phyloP scores from a whole-genome alignment of 2,888 invertebrate genomes.

The Acrobasis suavella region DNA sequence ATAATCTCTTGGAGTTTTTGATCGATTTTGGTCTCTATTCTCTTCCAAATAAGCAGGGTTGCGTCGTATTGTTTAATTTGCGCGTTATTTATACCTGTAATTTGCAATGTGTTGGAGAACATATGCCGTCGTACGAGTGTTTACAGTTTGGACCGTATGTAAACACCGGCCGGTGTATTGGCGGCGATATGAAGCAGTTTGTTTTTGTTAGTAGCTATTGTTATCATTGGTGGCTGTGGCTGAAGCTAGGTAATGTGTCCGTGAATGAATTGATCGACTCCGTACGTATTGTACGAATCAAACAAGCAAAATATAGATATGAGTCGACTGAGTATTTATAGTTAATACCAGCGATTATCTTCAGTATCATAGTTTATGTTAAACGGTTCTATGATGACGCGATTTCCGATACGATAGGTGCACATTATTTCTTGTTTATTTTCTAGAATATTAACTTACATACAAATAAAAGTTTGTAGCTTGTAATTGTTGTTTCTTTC shows the following conservation, averaged over 20 bases:
- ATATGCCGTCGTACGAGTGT: constrained; percentile 40
- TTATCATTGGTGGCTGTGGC: constrained; percentile 47
- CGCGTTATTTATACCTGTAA: constrained; percentile 39
- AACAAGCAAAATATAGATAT: constrained; percentile 22
- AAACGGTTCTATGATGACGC: constrained; percentile 15
- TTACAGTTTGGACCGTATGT: constrained; percentile 46
- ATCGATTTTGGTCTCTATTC: constrained; percentile 13
- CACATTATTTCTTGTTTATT: background rate
- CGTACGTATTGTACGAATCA: constrained; percentile 37
- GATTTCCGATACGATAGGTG: constrained; percentile 1
- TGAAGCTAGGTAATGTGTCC: constrained; percentile 46
- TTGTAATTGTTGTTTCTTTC: too few relatives aligned
- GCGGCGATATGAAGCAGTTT: constrained; percentile 45
- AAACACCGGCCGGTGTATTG: constrained; percentile 40
- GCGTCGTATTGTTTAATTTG: constrained; percentile 17
- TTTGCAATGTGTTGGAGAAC: constrained; percentile 43
- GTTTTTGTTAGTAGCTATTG: constrained; percentile 55
- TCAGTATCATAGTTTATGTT: constrained; percentile 10
- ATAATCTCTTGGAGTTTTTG: background rate
- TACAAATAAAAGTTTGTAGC: too few relatives aligned
- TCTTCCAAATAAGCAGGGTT: constrained; percentile 1
- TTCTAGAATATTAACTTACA: constrained; percentile 1
- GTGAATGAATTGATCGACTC: constrained; percentile 39
- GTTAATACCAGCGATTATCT: constrained; percentile 19
- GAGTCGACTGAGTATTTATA: constrained; percentile 19